Conservation (phyloP, 2,888 invertebrate genomes). For the Leptinotarsa tumamoca region DNA sequence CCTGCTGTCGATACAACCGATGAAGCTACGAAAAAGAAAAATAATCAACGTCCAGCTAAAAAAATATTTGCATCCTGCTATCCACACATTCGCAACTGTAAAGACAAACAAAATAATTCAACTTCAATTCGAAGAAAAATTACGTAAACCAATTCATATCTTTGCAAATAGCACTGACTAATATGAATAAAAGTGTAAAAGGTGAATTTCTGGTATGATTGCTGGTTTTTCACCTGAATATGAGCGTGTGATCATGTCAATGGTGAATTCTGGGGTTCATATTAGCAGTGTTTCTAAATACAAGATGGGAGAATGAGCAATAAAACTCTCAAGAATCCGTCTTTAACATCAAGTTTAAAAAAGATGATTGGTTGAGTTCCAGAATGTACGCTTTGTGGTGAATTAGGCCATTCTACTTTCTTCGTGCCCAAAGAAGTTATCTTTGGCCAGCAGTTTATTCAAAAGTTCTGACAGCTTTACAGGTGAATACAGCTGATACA, state of each 20-base stretch:
- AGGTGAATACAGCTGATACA: neutral
- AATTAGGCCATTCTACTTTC: neutral
- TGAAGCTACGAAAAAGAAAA: neutral
- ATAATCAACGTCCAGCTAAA: neutral
- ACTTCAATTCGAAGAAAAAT: slow-evolving; percentile 38
- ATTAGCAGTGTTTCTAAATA: slow-evolving; percentile 24
- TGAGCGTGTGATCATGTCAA: slow-evolving; percentile 35
- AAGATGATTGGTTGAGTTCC: neutral
- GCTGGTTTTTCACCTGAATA: slow-evolving; percentile 39
- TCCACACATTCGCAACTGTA: neutral
- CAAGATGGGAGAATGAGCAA: neutral
- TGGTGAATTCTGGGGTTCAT: neutral
- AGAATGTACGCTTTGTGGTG: neutral
- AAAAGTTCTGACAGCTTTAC: neutral
- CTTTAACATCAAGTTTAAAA: neutral
- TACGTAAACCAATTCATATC: slow-evolving; percentile 47
- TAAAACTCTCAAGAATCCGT: neutral
- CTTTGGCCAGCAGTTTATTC: neutral
- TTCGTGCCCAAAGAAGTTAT: neutral
- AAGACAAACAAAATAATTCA: slow-evolving; percentile 32
- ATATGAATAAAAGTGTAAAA: slow-evolving; percentile 41
- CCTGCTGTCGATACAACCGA: neutral
- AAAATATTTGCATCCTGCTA: neutral
- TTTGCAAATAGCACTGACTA: slow-evolving; percentile 39
- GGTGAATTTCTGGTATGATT: slow-evolving; percentile 47